A percentile compares a stretch with the other conserved stretches of the same genome.
These are phyloP conservation scores for Leptinotarsa defecta DNA, from an alignment of 1,140 invertebrate genomes.

Conservation along the genomic window DNA sequence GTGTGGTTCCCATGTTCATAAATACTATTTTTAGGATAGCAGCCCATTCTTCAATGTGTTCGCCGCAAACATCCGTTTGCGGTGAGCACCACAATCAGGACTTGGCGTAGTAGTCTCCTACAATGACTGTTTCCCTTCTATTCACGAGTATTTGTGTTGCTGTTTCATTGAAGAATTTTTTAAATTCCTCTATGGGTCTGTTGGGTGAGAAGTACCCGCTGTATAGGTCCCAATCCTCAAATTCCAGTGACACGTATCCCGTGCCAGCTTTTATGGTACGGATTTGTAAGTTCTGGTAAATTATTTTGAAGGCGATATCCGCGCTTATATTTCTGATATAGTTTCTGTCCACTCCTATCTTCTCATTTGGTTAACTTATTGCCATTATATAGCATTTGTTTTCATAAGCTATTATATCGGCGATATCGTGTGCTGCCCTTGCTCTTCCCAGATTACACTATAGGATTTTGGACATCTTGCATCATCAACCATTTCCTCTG, in stretches of 20 bases:
- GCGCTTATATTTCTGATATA: not conserved
- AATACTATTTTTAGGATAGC: not conserved
- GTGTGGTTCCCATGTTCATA: not conserved
- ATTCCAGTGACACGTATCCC: not conserved
- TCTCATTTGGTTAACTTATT: not conserved
- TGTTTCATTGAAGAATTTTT: not conserved
- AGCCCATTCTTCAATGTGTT: constrained; percentile 23
- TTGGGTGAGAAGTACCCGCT: not conserved
- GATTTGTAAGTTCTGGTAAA: not conserved
- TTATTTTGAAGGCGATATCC: not conserved
- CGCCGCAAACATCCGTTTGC: constrained; percentile 10
- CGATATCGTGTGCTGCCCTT: not conserved
- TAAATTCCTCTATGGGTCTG: not conserved
- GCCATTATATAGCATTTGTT: not conserved
- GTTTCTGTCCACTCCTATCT: not conserved
- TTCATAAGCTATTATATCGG: not conserved
- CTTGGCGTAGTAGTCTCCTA: constrained; percentile 20
- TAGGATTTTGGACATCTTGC: not conserved
- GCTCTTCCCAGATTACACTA: not conserved
- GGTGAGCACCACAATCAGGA: constrained; percentile 30
- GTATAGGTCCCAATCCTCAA: not conserved
- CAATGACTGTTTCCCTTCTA: not conserved
- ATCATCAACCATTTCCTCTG: not conserved
- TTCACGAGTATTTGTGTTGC: not conserved
- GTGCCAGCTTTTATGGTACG: not conserved